Percentiles rank a stretch among this genome's conserved stretches.
Evolutionary conservation across 2,797 vertebrate species (phyloP).

Genomic region (Cossypha polioptera): DNA sequence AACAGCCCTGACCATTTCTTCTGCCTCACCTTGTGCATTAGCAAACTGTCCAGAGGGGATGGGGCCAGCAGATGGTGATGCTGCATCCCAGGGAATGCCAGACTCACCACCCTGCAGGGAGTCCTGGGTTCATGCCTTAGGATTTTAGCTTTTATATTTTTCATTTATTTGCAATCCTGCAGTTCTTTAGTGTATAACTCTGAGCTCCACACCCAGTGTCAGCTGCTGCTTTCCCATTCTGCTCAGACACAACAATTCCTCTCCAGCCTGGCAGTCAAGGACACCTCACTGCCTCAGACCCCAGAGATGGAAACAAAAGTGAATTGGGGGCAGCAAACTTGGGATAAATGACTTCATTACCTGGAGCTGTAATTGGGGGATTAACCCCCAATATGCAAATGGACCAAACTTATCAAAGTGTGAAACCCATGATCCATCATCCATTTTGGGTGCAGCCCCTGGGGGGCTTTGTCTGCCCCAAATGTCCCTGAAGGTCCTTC

Average conservation of each 20-base stretch:
- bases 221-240: not conserved
- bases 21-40: not conserved
- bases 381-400: not conserved
- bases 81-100: not conserved
- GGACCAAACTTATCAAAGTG: not conserved
- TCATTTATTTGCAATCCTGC: accelerated
- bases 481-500: not conserved
- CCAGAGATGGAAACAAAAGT: not conserved
- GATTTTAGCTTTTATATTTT: accelerated
- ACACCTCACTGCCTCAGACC: not conserved
- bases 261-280: not conserved
- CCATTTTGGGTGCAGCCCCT: not conserved
- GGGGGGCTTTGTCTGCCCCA: not conserved
- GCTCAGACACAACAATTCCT: not conserved
- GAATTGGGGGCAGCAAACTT: not conserved
- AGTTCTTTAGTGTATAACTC: accelerated
- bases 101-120: not conserved
- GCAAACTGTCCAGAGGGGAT: not conserved
- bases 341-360: not conserved
- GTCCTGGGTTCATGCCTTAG: not conserved
- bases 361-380: not conserved
- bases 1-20: not conserved
- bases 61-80: not conserved
- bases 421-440: accelerated
- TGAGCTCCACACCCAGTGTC: accelerated